Conservation (phyloP, 2,113 vertebrate species). For the Cryptotis parvus region DNA sequence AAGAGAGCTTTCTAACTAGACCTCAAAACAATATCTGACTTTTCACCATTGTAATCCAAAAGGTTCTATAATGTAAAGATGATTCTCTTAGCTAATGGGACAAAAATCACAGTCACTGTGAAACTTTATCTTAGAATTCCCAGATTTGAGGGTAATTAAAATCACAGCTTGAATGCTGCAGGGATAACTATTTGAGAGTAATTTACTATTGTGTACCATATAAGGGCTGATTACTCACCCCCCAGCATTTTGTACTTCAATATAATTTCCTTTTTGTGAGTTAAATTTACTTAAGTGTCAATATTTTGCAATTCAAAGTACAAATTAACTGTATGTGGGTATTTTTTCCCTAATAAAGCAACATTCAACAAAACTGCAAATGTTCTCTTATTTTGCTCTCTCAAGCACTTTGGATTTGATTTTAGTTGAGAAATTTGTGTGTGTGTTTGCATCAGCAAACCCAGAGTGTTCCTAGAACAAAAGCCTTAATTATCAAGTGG, state of each 20-base stretch:
- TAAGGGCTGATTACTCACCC: conserved; percentile 32
- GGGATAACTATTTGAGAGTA: conserved; percentile 61
- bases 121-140: conserved; percentile 48
- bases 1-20: not conserved
- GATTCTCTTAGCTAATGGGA: conserved; percentile 43
- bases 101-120: conserved; percentile 40
- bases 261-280: conserved; percentile 60
- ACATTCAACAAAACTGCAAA: conserved; percentile 48
- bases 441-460: not conserved
- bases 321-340: conserved; percentile 45
- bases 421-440: conserved; percentile 32
- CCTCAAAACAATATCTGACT: not conserved
- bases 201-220: conserved; percentile 53
- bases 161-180: conserved; percentile 49
- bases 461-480: not conserved
- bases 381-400: conserved; percentile 4
- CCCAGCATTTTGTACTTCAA: conserved; percentile 54
- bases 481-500: not conserved
- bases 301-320: conserved; percentile 70
- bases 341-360: conserved; percentile 22
- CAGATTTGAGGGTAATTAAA: conserved; percentile 68
- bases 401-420: not conserved
- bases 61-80: not conserved
- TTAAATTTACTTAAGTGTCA: conserved; percentile 74
- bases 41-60: not conserved